Conservation (phyloP, 1,140 invertebrate species). For the Holcopasites calliopsidis region DNA sequence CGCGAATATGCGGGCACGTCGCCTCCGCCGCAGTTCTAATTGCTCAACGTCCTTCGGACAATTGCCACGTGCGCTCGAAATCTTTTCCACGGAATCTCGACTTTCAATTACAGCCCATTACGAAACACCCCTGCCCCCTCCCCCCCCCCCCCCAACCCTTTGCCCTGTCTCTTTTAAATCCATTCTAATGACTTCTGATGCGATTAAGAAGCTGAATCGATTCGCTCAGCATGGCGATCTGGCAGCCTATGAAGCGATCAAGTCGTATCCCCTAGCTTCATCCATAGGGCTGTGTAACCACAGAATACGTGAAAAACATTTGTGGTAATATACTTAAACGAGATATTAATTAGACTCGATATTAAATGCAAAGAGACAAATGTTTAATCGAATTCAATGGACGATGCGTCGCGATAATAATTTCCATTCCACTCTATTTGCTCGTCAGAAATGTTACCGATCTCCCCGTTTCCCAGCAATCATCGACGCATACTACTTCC, state of each 20-base stretch:
- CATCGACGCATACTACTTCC: not conserved
- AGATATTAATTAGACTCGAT: no score
- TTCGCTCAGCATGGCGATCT: not conserved
- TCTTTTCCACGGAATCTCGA: constrained; percentile 21
- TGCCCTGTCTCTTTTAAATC: not conserved
- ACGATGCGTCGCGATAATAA: no score
- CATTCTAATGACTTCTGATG: constrained; percentile 1
- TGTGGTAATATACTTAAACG: no score
- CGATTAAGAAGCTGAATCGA: not conserved
- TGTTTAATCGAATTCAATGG: no score
- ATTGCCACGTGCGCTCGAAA: constrained; percentile 43
- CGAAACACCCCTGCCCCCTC: not conserved
- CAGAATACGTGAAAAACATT: no score
- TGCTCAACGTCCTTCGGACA: constrained; percentile 69
- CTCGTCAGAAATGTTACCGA: not conserved
- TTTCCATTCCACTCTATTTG: not conserved
- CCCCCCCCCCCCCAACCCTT: not conserved
- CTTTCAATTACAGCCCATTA: constrained; percentile 17
- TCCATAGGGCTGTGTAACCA: no score
- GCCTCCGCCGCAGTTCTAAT: constrained; percentile 70
- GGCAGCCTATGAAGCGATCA: not conserved
- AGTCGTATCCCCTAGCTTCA: no score
- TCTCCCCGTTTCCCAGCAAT: not conserved
- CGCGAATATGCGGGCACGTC: constrained; percentile 68
- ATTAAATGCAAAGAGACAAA: no score